Conservation (phyloP, 1,140 invertebrate species). For the Drosophila repletoides region DNA sequence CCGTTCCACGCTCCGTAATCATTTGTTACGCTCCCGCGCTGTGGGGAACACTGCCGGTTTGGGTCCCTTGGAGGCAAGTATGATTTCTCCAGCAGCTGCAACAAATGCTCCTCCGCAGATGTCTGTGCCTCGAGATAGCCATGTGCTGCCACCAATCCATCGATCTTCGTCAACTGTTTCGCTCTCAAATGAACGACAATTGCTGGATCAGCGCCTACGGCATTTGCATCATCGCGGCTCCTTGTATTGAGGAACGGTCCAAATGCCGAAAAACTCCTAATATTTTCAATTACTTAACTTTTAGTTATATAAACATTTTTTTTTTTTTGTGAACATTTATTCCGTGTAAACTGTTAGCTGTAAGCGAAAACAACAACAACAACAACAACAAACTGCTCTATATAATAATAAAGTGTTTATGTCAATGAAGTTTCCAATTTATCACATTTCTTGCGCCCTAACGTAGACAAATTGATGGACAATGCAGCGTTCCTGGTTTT, state of each 20-base stretch:
- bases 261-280: slow-evolving; percentile 24
- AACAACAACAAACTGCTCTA: slow-evolving; percentile 32
- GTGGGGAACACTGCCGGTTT: slow-evolving; percentile 56
- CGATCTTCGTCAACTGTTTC: slow-evolving; percentile 67
- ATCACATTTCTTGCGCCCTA: not conserved
- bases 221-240: slow-evolving; percentile 77
- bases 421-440: slow-evolving; percentile 10
- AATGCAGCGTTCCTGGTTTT: too few species aligned
- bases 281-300: slow-evolving; percentile 30
- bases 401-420: slow-evolving; percentile 33
- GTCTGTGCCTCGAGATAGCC: not conserved
- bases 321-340: too few species aligned
- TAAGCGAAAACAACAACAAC: slow-evolving; percentile 25
- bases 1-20: slow-evolving; percentile 64
- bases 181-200: slow-evolving; percentile 64
- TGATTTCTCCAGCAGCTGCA: not conserved
- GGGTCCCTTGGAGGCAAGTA: slow-evolving; percentile 38
- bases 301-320: too few species aligned
- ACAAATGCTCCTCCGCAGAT: not conserved
- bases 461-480: too few species aligned
- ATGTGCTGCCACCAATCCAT: slow-evolving; percentile 53
- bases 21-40: slow-evolving; percentile 69
- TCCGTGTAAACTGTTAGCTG: too few species aligned
- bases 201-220: slow-evolving; percentile 69
- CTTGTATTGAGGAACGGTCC: slow-evolving; percentile 51